A percentile compares a stretch with the other conserved stretches of the same genome.
These are phyloP conservation scores for Mya arenaria DNA, from an alignment of 1,140 invertebrate species.

Conservation along the genomic window DNA sequence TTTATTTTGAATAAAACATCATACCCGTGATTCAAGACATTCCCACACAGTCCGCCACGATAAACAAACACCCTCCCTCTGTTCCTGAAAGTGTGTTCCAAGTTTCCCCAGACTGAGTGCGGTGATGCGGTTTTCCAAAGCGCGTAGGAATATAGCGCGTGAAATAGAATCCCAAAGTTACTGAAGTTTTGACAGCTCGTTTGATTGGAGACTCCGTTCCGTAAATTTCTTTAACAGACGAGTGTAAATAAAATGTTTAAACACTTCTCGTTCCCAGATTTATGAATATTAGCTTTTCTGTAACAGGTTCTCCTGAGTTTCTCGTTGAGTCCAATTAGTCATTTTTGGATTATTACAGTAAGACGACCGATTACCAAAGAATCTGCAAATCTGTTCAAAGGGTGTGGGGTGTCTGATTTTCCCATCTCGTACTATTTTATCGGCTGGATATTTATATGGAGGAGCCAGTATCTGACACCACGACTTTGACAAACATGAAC, in stretches of 20 bases:
- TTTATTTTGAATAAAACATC: neutral
- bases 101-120: conserved; percentile 25
- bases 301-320: neutral
- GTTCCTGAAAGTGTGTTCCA: conserved; percentile 1
- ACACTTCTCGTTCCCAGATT: conserved; percentile 35
- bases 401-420: conserved; percentile 22
- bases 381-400: neutral
- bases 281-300: conserved; percentile 28
- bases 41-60: neutral
- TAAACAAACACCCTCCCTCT: neutral
- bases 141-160: conserved; percentile 35
- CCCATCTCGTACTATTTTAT: conserved; percentile 21
- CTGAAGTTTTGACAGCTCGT: conserved; percentile 46
- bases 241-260: conserved; percentile 49
- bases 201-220: conserved; percentile 31
- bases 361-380: conserved; percentile 8
- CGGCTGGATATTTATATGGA: conserved; percentile 23
- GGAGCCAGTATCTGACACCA: conserved; percentile 30
- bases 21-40: neutral
- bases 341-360: conserved; percentile 28
- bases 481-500: conserved; percentile 45
- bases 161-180: conserved; percentile 50
- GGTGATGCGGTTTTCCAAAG: conserved; percentile 16
- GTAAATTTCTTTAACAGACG: conserved; percentile 54
- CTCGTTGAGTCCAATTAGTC: conserved; percentile 26